Evolutionary conservation across 2,113 vertebrate species (phyloP).

Genomic region (Notiomystis cincta): DNA sequence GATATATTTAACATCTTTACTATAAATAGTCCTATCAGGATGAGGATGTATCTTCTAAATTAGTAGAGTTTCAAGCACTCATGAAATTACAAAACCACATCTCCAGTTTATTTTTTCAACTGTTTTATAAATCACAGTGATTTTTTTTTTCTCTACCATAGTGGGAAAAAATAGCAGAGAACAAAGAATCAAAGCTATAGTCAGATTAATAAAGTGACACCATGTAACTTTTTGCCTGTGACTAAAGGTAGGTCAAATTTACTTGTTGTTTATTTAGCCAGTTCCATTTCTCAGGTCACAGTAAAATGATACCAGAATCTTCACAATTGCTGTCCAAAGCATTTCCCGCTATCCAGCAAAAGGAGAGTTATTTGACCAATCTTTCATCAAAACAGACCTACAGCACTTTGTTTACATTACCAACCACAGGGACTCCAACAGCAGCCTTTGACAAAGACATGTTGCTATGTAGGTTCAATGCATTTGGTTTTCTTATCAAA

Average conservation of each 20-base stretch:
- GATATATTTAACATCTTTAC: background rate
- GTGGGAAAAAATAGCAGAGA: background rate
- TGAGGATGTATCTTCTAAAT: background rate
- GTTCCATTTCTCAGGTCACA: constrained; percentile 57
- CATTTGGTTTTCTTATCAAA: constrained; percentile 32
- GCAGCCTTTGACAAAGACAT: constrained; percentile 58
- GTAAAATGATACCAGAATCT: constrained; percentile 75
- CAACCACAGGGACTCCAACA: constrained; percentile 55
- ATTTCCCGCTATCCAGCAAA: constrained; percentile 37
- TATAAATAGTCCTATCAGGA: background rate
- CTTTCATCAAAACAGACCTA: constrained; percentile 81
- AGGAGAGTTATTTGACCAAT: constrained; percentile 71
- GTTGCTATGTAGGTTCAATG: constrained; percentile 1
- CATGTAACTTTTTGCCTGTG: background rate
- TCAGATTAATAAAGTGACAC: background rate
- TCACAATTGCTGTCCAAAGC: constrained; percentile 53
- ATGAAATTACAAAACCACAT: background rate
- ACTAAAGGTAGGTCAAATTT: constrained; percentile 26
- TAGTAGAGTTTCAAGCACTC: background rate
- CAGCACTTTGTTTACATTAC: constrained; percentile 87
- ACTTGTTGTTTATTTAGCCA: constrained; percentile 35
- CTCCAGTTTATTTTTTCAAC: background rate
- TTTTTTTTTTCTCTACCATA: background rate
- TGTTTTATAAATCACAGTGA: background rate
- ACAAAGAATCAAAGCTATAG: background rate